A percentile compares a stretch with the other conserved stretches of the same genome.
Conservation (phyloP, 2,113 vertebrate genomes). For the Lichenostomus cassidix region DNA sequence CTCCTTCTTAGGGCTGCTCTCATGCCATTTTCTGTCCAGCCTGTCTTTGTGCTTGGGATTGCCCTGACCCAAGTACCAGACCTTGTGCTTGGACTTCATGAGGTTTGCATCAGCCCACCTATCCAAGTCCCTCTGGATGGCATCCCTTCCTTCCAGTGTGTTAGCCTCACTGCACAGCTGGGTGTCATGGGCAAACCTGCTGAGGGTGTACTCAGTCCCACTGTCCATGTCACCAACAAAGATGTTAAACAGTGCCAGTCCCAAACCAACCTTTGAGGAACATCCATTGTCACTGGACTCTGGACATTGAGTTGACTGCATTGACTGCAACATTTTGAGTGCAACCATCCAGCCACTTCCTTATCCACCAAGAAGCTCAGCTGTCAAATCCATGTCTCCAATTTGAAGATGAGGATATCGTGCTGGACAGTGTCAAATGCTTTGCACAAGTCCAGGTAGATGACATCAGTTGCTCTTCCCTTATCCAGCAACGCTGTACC, state of each 20-base stretch:
- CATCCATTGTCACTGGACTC: neutral
- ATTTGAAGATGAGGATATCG: neutral
- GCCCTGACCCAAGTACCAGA: neutral
- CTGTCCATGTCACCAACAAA: rapidly evolving
- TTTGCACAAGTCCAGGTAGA: neutral
- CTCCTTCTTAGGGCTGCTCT: neutral
- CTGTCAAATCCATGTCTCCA: neutral
- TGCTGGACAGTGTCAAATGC: neutral
- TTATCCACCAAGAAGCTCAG: neutral
- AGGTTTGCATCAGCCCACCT: neutral
- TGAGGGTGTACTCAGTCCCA: neutral
- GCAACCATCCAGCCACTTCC: neutral
- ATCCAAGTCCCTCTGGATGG: neutral
- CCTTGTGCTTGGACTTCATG: neutral
- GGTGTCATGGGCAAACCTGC: neutral
- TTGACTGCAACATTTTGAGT: neutral
- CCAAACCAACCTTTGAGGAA: neutral
- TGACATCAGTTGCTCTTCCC: neutral
- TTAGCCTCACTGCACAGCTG: neutral
- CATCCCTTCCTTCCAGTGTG: neutral
- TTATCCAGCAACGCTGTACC: neutral
- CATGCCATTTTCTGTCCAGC: neutral
- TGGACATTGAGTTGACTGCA: neutral
- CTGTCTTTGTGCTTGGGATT: neutral
- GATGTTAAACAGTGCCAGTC: neutral